Evolutionary conservation across 1,140 invertebrate genomes (phyloP).

Genomic region (Drosophila sechellia): DNA sequence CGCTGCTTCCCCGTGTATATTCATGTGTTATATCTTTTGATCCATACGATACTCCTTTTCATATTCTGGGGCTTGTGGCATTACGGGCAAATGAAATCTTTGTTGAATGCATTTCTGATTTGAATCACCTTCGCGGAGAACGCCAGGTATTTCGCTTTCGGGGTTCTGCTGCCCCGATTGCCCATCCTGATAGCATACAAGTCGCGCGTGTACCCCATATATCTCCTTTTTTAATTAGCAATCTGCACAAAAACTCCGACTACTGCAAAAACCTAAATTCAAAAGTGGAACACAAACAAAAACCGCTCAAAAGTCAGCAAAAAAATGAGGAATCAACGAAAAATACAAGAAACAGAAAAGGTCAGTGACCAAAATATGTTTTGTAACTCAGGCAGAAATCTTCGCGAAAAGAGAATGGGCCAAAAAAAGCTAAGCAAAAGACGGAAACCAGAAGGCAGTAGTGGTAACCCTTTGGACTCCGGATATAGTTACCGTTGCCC

Average conservation of each 20-base stretch:
- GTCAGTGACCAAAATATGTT: constrained; percentile 69
- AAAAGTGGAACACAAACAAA: constrained; percentile 64
- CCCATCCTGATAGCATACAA: constrained; percentile 42
- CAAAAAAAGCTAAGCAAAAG: constrained; percentile 32
- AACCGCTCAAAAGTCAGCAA: constrained; percentile 48
- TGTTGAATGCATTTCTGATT: constrained; percentile 59
- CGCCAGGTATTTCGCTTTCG: constrained; percentile 21
- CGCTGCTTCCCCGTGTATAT: constrained; percentile 14
- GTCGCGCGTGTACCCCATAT: constrained; percentile 26
- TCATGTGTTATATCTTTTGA: constrained; percentile 27
- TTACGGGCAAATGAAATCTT: constrained; percentile 33
- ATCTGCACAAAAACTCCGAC: constrained; percentile 47
- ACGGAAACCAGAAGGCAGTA: constrained; percentile 29
- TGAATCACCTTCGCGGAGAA: constrained; percentile 60
- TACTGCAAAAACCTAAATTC: constrained; percentile 59
- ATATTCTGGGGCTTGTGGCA: constrained; percentile 21
- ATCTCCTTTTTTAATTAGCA: constrained; percentile 56
- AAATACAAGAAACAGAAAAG: constrained; percentile 55
- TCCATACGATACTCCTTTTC: constrained; percentile 30
- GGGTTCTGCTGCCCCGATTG: constrained; percentile 34
- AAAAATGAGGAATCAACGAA: constrained; percentile 41
- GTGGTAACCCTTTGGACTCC: constrained; percentile 43
- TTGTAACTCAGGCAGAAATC: constrained; percentile 56
- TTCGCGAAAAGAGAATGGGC: constrained; percentile 58
- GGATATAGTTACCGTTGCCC: constrained; percentile 33